Evolutionary conservation across 2,797 vertebrate genomes (phyloP).

Genomic region (Etheostoma perlongum): DNA sequence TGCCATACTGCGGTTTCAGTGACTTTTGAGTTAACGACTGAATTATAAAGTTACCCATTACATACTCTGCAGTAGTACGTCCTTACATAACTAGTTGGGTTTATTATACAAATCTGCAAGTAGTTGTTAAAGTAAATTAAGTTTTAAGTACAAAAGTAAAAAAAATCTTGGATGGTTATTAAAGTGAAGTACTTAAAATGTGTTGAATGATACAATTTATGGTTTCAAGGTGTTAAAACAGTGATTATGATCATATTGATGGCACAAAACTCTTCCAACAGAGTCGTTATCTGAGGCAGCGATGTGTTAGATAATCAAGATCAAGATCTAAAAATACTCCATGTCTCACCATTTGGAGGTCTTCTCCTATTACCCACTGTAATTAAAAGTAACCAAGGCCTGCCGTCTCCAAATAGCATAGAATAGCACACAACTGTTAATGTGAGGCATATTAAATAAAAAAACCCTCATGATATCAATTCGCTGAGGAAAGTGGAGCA

Average conservation of each 20-base stretch:
- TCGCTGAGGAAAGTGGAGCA: constrained; percentile 48
- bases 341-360: constrained; percentile 82
- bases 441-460: constrained; percentile 70
- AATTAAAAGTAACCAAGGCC: constrained; percentile 85
- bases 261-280: constrained; percentile 43
- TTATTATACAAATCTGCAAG: constrained; percentile 14
- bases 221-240: constrained; percentile 27
- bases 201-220: constrained; percentile 14
- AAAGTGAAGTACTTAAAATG: constrained; percentile 2
- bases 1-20: constrained; percentile 9
- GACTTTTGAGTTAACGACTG: constrained; percentile 32
- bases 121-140: neutral
- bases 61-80: neutral
- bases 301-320: constrained; percentile 78
- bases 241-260: constrained; percentile 36
- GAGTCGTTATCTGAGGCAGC: constrained; percentile 64
- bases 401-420: constrained; percentile 71
- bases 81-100: constrained; percentile 1
- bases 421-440: constrained; percentile 79
- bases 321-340: constrained; percentile 83
- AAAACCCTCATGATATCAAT: constrained; percentile 58
- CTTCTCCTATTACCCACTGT: constrained; percentile 84
- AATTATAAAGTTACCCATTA: constrained; percentile 24
- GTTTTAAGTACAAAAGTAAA: neutral
- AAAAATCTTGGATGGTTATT: constrained; percentile 1